Evolutionary conservation across 2,797 vertebrate genomes (phyloP), one percentile per base, ranked within the genome.

Genomic region (Sylvia borin): DNA sequence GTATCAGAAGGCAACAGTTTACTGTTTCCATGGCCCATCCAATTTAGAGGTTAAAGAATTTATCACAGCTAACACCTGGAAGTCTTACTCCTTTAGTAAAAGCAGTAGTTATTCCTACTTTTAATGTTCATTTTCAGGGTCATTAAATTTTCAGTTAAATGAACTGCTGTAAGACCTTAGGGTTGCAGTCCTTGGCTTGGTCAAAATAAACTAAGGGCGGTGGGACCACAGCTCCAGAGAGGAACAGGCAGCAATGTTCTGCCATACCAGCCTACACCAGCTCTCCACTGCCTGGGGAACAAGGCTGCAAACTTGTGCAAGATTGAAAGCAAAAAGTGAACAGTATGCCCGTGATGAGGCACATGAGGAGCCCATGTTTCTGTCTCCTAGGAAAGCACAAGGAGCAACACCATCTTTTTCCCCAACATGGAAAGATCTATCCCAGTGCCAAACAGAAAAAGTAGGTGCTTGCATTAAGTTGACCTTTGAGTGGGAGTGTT

Each of bases 291-390:
- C 17, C 43, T 45, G 19, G 25, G 48, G 47, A 31, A 58, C 4
- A 8, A 36, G 25, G 43, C 15, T 61, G 21, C 36, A 42, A 29
- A 53, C 8, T 24, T 43, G 13, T 7, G 15, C 54, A 70, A 42
- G 15, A 27, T 4, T 53, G 47, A 55, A 77, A 72, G 43, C 10
- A 66, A 62, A 48, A 83, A 19, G 5, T 25, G 19, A 50, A 24
- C 8, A 66, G 8, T 9, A 13, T 4, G 4, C 29, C 36, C 0
- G 0, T 7, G 3, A 4, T 16, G 9, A 36, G 53, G 47, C 24
- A 10, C 31, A 24, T 47, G 18, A 55, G 53, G 18, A 73, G 9
- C 14, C 13, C 24, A 1, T 10, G 13, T 16, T 75, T 64, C 34
- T 48, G 13, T 32, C 42, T 75, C 20, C 53, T 31, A 25, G 7